phyloP scores from a whole-genome alignment of 2,888 invertebrate species.

The Mimas tiliae region DNA sequence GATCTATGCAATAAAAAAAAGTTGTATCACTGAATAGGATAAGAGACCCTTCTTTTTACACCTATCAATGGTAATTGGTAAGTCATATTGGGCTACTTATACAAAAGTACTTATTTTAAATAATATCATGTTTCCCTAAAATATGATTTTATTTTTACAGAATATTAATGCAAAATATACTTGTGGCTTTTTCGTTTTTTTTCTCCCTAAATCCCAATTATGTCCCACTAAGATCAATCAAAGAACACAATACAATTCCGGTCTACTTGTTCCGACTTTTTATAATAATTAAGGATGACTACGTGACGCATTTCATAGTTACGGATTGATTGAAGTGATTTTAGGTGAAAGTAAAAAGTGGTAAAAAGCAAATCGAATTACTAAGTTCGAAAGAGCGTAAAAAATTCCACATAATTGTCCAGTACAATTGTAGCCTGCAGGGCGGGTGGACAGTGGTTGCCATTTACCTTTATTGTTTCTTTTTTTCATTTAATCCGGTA shows the following conservation, averaged over 20 bases:
- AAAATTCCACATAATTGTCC: slow-evolving; percentile 36
- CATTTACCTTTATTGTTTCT: background rate
- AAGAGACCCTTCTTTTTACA: too few relatives aligned
- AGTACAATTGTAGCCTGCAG: slow-evolving; percentile 36
- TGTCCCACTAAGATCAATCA: slow-evolving; percentile 9
- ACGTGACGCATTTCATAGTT: slow-evolving; percentile 10
- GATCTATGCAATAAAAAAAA: too few relatives aligned
- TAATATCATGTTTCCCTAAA: background rate
- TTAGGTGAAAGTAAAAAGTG: slow-evolving; percentile 66
- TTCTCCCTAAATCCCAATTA: background rate
- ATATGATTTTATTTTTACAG: background rate
- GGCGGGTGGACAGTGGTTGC: slow-evolving; percentile 37
- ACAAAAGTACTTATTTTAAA: too few relatives aligned
- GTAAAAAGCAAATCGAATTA: slow-evolving; percentile 58
- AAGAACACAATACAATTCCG: background rate
- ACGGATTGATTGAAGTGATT: slow-evolving; percentile 44
- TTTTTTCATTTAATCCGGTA: background rate
- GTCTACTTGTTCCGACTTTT: slow-evolving; percentile 5
- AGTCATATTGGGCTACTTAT: too few relatives aligned
- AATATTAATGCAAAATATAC: too few relatives aligned
- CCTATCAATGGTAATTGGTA: too few relatives aligned
- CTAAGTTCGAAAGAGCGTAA: slow-evolving; percentile 56
- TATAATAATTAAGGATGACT: slow-evolving; percentile 21
- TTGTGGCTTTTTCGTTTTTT: too few relatives aligned
- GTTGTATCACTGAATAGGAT: too few relatives aligned